A percentile compares a stretch with the other conserved stretches of the same genome.
These are phyloP conservation scores for Microplitis deprimator DNA, from an alignment of 2,888 invertebrate genomes.

Conservation along the genomic window DNA sequence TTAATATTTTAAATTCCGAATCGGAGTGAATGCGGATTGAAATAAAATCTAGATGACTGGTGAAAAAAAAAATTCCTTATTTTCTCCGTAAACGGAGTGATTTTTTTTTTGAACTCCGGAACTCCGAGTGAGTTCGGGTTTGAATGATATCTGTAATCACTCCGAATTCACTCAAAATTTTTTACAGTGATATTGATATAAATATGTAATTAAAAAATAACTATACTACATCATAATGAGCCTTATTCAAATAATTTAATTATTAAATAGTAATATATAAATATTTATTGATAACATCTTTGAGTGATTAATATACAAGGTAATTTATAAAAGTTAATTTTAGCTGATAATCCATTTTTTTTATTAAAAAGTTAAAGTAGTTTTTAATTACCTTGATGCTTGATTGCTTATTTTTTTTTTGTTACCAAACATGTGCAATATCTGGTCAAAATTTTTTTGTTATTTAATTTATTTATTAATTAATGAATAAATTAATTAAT, in stretches of 20 bases:
- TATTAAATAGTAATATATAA: neutral
- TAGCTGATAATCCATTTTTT: neutral
- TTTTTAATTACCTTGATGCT: neutral
- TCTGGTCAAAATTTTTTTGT: neutral
- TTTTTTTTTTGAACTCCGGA: no score
- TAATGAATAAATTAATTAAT: neutral
- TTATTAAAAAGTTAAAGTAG: neutral
- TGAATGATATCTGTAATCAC: no score
- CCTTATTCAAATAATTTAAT: neutral
- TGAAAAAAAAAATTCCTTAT: no score
- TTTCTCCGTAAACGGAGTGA: no score
- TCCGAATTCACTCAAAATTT: no score
- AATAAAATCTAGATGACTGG: no score
- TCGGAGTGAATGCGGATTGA: no score
- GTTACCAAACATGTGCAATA: neutral
- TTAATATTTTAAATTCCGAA: no score
- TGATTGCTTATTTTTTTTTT: neutral
- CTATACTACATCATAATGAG: neutral
- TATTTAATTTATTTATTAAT: neutral
- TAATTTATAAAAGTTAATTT: neutral
- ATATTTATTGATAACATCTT: neutral
- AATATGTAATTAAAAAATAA: neutral
- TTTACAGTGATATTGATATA: neutral
- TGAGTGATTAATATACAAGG: neutral
- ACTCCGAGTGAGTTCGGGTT: no score